Base-by-base conservation (phyloP, 2,797 vertebrate species). In the Zalophus californianus region DNA sequence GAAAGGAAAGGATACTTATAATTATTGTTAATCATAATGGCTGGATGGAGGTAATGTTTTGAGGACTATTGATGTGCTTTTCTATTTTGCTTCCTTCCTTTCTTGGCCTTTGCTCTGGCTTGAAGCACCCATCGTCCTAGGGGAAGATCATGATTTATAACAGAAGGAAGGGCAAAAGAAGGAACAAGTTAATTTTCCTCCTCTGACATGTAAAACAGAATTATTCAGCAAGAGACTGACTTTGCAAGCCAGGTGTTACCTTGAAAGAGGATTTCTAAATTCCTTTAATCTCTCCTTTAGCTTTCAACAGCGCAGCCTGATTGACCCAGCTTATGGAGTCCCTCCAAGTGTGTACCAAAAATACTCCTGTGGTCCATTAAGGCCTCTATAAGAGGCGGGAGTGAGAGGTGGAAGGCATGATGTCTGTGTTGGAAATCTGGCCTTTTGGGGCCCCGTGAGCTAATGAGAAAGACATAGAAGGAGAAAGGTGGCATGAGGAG, bases 181-280 rank as follows among this genome's bases (percentile, higher is more conserved):
- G 88, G 48, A 82, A 38, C 79, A 86, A 64, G 54, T 78, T 90
- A 60, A 48, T 79, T 52, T 52, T 80, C 64, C 38, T 96, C 58
- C 72, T 80, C 64, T 94, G 86, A 83, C 16, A 14, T 14, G 50
- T 58, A 62, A 44, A 70, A 44, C n/a, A 54, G 80, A 92, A 82
- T 64, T 94, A 85, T 68, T 75, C 35, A 68, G 35, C 58, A 68
- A 75, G 60, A 91, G 72, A 73, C 52, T 68, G 64, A 62, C 9
- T 35, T 85, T 73, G 41, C 7, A 77, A 94, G 2, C n/a, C 72
- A 86, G 66, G 82, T 73, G 54, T 94, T 58, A 62, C n/a, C 68
- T 89, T 95, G 72, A 91, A 91, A 91, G 56, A 85, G 23, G 41
- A 60, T 91, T 95, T 93, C 54, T 75, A 86, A 75, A 44, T 79